Evolutionary conservation across 2,797 vertebrate genomes (phyloP).

Genomic region (Leuciscus waleckii): DNA sequence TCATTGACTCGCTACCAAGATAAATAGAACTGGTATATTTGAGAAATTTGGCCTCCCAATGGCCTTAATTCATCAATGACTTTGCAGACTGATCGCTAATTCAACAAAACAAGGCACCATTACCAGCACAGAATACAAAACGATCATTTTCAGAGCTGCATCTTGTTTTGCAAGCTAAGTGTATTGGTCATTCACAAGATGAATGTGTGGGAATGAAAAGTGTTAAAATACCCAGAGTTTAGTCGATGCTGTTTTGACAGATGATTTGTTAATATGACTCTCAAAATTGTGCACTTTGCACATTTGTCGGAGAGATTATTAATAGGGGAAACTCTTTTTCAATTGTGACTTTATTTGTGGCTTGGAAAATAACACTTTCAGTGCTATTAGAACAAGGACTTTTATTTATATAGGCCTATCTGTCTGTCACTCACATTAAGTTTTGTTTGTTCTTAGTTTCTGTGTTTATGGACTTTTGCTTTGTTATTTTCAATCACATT

Average conservation of each 20-base stretch:
- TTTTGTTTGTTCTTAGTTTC: too few species aligned
- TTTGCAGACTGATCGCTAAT: constrained; percentile 49
- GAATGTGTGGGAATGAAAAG: constrained; percentile 60
- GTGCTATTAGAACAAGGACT: background rate
- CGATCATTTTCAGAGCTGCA: constrained; percentile 54
- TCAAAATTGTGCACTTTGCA: constrained; percentile 40
- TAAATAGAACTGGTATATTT: constrained; percentile 24
- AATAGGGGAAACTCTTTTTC: constrained; percentile 22
- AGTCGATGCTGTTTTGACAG: constrained; percentile 54
- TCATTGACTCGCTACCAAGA: constrained; percentile 49
- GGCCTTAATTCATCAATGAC: constrained; percentile 56
- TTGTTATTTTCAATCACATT: too few species aligned
- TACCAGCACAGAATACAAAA: constrained; percentile 55
- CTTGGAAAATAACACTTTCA: background rate
- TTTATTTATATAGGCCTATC: constrained; percentile 19
- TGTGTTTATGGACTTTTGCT: too few species aligned
- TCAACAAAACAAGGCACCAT: constrained; percentile 42
- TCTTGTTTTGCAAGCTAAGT: constrained; percentile 58
- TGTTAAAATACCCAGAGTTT: constrained; percentile 51
- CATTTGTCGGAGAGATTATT: constrained; percentile 38
- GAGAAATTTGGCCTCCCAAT: constrained; percentile 36
- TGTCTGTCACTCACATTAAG: background rate
- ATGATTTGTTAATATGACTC: constrained; percentile 60
- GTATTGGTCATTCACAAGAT: constrained; percentile 56
- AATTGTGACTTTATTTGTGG: constrained; percentile 20